Percentiles rank a stretch among this genome's conserved stretches.
These are phyloP conservation scores for Centroberyx gerrardi DNA, from an alignment of 2,797 vertebrate species.

Conservation along the genomic window DNA sequence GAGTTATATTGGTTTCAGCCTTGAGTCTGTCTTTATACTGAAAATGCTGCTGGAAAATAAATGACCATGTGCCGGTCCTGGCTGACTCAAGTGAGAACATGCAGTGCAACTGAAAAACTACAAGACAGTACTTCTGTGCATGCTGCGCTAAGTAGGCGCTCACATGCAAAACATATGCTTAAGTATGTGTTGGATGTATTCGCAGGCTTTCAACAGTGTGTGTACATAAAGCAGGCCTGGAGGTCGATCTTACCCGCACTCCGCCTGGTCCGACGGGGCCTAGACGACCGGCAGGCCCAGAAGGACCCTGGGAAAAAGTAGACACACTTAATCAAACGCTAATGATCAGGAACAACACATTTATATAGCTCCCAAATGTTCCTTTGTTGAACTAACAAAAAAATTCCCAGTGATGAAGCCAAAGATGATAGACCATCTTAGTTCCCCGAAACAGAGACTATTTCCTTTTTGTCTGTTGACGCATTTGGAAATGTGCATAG, in stretches of 20 bases:
- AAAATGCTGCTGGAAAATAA: conserved; percentile 10
- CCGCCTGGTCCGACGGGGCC: conserved; percentile 93
- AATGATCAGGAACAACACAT: conserved; percentile 67
- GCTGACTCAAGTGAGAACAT: conserved; percentile 55
- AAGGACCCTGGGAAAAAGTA: conserved; percentile 87
- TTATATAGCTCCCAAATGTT: conserved; percentile 48
- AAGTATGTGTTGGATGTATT: conserved; percentile 52
- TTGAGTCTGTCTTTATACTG: conserved; percentile 30
- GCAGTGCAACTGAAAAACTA: conserved; percentile 5
- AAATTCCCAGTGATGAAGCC: conserved; percentile 57
- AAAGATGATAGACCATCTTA: conserved; percentile 57
- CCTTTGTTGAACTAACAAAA: conserved; percentile 34
- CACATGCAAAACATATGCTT: conserved; percentile 33
- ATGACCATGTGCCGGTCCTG: conserved; percentile 17
- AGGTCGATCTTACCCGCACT: conserved; percentile 89
- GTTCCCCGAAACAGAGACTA: conserved; percentile 41
- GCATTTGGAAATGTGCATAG: conserved; percentile 30
- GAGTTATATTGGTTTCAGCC: conserved; percentile 44
- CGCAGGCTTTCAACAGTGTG: conserved; percentile 43
- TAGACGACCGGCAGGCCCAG: conserved; percentile 91
- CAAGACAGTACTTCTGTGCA: conserved; percentile 11
- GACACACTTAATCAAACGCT: conserved; percentile 70
- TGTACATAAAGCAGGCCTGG: conserved; percentile 32
- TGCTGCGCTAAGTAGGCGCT: conserved; percentile 29
- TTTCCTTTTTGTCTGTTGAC: conserved; percentile 43